These are phyloP conservation scores for Malurus melanocephalus DNA, from an alignment of 2,113 vertebrate genomes.

Conservation along the genomic window DNA sequence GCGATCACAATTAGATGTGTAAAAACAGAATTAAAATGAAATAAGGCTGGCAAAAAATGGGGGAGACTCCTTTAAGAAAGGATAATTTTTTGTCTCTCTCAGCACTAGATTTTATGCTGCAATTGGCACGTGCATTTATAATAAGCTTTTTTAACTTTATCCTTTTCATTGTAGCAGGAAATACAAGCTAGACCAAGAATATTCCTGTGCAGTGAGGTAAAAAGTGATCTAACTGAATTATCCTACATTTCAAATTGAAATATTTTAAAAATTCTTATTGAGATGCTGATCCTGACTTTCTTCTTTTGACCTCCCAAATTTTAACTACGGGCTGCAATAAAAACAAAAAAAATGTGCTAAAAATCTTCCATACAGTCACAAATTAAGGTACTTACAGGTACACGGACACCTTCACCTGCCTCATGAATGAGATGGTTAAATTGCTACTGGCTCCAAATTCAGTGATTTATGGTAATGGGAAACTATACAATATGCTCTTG, in stretches of 20 bases:
- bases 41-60: not conserved
- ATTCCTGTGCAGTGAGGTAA: not conserved
- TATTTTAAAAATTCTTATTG: not conserved
- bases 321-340: not conserved
- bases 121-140: not conserved
- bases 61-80: not conserved
- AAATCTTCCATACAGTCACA: not conserved
- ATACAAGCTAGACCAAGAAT: not conserved
- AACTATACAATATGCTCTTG: constrained; percentile 27
- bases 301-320: not conserved
- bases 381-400: not conserved
- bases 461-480: constrained; percentile 17
- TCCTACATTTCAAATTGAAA: not conserved
- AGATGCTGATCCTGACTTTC: not conserved
- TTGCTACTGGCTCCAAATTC: not conserved
- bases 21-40: not conserved
- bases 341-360: not conserved
- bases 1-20: not conserved
- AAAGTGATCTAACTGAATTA: not conserved
- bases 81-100: not conserved
- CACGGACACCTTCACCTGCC: not conserved
- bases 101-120: not conserved
- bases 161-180: not conserved
- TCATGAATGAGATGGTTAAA: not conserved
- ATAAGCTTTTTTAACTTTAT: not conserved